A percentile compares a stretch with the other conserved stretches of the same genome.
These are phyloP conservation scores for Epinotia ramella DNA, from an alignment of 2,888 invertebrate genomes.

Conservation along the genomic window DNA sequence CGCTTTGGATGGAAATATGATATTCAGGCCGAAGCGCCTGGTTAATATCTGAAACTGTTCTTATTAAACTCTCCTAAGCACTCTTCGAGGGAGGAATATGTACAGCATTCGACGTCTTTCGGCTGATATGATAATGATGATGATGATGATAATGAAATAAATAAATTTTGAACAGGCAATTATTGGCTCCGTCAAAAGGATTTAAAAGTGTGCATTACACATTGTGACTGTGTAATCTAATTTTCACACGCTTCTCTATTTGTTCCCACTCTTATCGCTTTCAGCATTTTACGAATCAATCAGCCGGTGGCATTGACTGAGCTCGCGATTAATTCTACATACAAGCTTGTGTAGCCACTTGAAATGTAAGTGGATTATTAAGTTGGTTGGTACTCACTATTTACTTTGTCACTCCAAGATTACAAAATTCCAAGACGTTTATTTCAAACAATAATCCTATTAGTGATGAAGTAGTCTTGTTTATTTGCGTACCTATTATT, in stretches of 20 bases:
- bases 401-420: not conserved
- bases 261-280: constrained; percentile 64
- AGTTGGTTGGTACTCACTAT: not conserved
- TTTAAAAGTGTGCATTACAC: constrained; percentile 9
- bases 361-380: constrained; percentile 17
- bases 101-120: too few species aligned
- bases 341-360: constrained; percentile 26
- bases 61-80: not conserved
- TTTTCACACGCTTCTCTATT: constrained; percentile 62
- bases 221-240: constrained; percentile 50
- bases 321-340: constrained; percentile 12
- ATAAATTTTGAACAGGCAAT: not conserved
- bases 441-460: not conserved
- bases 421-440: not conserved
- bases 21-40: not conserved
- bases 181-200: not conserved
- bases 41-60: not conserved
- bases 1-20: not conserved
- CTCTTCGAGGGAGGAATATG: too few species aligned
- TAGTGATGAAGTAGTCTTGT: not conserved
- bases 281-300: constrained; percentile 49
- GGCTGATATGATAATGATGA: too few species aligned
- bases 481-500: not conserved
- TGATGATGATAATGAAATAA: not conserved
- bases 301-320: constrained; percentile 26